Evolutionary conservation across 2,888 invertebrate species (phyloP).

Genomic region (Nemotelus nigrinus): DNA sequence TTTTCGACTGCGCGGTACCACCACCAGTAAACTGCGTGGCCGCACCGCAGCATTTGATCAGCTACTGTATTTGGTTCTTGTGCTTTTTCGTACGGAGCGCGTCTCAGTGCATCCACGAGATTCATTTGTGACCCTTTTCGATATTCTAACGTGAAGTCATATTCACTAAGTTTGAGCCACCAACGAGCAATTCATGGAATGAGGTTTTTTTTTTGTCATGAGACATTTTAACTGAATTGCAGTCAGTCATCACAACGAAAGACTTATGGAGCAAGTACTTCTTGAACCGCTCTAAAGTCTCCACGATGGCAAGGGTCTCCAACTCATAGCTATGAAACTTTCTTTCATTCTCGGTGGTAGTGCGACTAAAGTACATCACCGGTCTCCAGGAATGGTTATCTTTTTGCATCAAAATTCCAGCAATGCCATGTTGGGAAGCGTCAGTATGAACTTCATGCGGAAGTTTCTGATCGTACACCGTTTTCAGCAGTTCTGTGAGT

Average conservation of each 20-base stretch:
- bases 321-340: conserved; percentile 17
- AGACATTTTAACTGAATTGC: neutral
- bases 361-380: conserved; percentile 6
- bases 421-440: neutral
- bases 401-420: conserved; percentile 13
- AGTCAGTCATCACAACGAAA: conserved; percentile 23
- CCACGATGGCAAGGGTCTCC: conserved; percentile 16
- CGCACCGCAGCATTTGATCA: conserved; percentile 15
- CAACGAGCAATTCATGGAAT: conserved; percentile 6
- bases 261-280: neutral
- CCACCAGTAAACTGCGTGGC: neutral
- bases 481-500: no score
- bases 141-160: conserved; percentile 32
- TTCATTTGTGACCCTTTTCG: conserved; percentile 22
- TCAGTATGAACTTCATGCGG: conserved; percentile 8
- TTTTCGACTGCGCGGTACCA: no score
- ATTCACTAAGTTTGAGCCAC: conserved; percentile 25
- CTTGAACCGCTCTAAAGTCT: conserved; percentile 1
- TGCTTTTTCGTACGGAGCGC: conserved; percentile 39
- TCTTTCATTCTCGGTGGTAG: neutral
- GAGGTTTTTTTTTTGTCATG: conserved; percentile 6
- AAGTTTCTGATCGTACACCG: neutral
- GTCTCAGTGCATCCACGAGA: conserved; percentile 44
- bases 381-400: conserved; percentile 6
- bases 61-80: conserved; percentile 23